Evolutionary conservation across 2,888 invertebrate species (phyloP).

Genomic region (Megastigmus dorsalis): DNA sequence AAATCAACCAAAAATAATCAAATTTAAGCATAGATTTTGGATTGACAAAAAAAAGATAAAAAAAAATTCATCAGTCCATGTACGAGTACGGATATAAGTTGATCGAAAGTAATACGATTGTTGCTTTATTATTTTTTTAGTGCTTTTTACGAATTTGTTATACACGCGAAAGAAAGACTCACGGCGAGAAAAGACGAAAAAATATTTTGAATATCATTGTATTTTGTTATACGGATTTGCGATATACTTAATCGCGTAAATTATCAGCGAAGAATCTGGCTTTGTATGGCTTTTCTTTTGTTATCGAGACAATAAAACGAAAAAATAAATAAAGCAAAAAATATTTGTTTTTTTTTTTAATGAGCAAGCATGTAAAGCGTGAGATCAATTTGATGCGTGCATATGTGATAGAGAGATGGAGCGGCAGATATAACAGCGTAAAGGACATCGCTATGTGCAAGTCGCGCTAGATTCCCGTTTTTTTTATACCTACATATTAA

Average conservation of each 20-base stretch:
- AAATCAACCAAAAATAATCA: too few relatives aligned
- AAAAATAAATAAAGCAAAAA: conserved; percentile 2
- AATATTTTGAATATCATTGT: conserved; percentile 50
- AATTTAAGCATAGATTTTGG: too few relatives aligned
- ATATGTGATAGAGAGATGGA: not conserved
- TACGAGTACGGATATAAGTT: not conserved
- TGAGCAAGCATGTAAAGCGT: not conserved
- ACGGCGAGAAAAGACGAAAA: conserved; percentile 10
- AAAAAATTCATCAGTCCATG: not conserved
- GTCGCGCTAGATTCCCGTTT: conserved; percentile 38
- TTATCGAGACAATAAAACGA: conserved; percentile 60
- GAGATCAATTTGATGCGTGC: conserved; percentile 4
- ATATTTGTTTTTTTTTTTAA: conserved; percentile 22
- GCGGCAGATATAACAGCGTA: conserved; percentile 9
- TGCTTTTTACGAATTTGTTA: conserved; percentile 36
- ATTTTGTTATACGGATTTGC: conserved; percentile 48
- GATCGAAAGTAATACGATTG: conserved; percentile 6
- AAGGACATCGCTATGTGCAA: conserved; percentile 31
- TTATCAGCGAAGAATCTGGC: conserved; percentile 42
- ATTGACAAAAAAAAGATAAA: conserved; percentile 9
- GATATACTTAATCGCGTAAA: conserved; percentile 37
- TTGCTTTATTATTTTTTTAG: conserved; percentile 26
- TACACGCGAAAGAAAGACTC: conserved; percentile 14
- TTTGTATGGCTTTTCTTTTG: conserved; percentile 53
- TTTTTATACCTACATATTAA: conserved; percentile 59